These are phyloP conservation scores for Mythimna vitellina DNA, from an alignment of 2,888 invertebrate genomes.

Conservation along the genomic window DNA sequence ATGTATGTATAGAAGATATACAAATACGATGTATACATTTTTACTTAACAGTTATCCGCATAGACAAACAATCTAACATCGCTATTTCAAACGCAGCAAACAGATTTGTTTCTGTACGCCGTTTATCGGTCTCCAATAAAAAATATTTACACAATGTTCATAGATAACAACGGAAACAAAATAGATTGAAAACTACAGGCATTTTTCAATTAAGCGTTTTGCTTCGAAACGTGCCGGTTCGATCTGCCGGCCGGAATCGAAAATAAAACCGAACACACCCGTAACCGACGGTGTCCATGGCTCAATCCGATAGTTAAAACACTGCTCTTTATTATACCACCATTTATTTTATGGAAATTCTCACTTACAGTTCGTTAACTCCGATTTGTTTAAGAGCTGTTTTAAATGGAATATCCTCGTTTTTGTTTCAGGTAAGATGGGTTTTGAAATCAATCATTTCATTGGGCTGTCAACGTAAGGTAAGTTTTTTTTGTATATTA, in stretches of 20 bases:
- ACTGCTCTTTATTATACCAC: constrained; percentile 71
- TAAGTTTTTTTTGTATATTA: constrained; percentile 63
- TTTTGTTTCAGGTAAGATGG: constrained; percentile 62
- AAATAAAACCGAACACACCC: constrained; percentile 78
- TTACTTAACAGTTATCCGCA: background rate
- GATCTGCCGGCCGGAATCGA: constrained; percentile 54
- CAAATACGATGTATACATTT: too few relatives aligned
- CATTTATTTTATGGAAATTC: constrained; percentile 80
- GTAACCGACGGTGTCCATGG: constrained; percentile 69
- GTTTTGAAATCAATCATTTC: constrained; percentile 19
- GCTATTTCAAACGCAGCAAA: constrained; percentile 37
- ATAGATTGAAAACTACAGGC: constrained; percentile 61
- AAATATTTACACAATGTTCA: constrained; percentile 61
- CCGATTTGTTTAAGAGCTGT: constrained; percentile 51
- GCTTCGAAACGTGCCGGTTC: constrained; percentile 55
- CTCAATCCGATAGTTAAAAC: constrained; percentile 73
- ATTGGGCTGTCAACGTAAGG: constrained; percentile 64
- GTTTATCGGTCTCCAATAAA: constrained; percentile 61
- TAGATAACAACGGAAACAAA: constrained; percentile 62
- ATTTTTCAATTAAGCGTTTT: constrained; percentile 68
- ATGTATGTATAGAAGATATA: too few relatives aligned
- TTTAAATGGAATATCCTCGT: constrained; percentile 56
- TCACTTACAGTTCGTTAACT: constrained; percentile 77
- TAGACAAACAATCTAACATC: constrained; percentile 24
- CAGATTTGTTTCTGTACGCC: constrained; percentile 55